phyloP scores from a whole-genome alignment of 2,888 invertebrate genomes.

The Euplagia quadripunctaria region DNA sequence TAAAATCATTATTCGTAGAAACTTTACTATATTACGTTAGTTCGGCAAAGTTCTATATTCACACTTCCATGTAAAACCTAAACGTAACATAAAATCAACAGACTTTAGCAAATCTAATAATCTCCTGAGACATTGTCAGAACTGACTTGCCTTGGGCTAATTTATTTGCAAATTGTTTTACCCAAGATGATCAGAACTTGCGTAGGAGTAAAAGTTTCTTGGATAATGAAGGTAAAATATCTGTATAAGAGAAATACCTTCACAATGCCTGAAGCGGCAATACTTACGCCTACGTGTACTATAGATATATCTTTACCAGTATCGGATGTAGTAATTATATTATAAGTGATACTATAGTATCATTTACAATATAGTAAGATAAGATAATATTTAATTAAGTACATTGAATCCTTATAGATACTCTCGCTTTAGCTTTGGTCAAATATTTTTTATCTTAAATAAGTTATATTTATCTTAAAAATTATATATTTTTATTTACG shows the following conservation, averaged over 20 bases:
- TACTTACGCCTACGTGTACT: conserved; percentile 37
- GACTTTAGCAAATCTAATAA: conserved; percentile 12
- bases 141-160: conserved; percentile 55
- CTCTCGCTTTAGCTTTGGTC: too few relatives aligned
- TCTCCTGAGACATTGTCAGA: conserved; percentile 19
- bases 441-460: too few relatives aligned
- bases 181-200: conserved; percentile 37
- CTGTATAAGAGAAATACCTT: conserved; percentile 25
- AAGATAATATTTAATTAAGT: too few relatives aligned
- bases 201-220: conserved; percentile 33
- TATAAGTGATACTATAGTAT: too few relatives aligned
- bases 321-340: not conserved
- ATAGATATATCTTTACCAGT: conserved; percentile 10
- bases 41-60: not conserved
- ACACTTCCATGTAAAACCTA: not conserved
- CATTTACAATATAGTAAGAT: not conserved
- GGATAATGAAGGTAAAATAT: conserved; percentile 41
- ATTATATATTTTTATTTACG: too few relatives aligned
- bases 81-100: conserved; percentile 1
- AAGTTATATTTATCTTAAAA: too few relatives aligned
- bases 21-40: not conserved
- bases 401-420: too few relatives aligned
- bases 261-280: conserved; percentile 35
- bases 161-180: conserved; percentile 55
- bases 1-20: not conserved